phyloP scores from a whole-genome alignment of 2,888 invertebrate genomes.

The Amphimallon solstitiale region DNA sequence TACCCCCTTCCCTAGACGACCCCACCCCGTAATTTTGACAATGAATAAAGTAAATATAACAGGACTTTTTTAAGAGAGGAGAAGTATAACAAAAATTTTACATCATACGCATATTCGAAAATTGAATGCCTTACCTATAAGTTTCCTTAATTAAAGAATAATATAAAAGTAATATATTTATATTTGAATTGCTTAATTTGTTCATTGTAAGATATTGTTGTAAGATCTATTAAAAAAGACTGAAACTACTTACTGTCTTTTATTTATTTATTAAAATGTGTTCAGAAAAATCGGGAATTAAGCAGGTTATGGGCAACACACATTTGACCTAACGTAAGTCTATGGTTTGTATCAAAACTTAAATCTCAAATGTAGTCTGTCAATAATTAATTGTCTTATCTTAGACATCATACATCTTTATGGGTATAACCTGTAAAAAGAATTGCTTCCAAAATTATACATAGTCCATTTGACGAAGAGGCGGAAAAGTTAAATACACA shows the following conservation, averaged over 20 bases:
- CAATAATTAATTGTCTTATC: no score
- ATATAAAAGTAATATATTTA: conserved; percentile 22
- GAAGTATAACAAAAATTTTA: conserved; percentile 47
- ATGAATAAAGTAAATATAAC: conserved; percentile 8
- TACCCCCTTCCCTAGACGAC: no score
- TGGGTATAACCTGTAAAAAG: no score
- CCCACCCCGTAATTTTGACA: no score
- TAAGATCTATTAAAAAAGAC: conserved; percentile 56
- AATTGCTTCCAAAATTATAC: no score
- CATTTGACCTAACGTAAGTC: neutral
- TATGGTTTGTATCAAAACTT: no score
- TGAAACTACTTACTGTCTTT: conserved; percentile 46
- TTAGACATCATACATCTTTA: no score
- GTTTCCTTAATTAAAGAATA: conserved; percentile 13
- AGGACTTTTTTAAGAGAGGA: conserved; percentile 41
- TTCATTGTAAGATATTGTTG: conserved; percentile 55
- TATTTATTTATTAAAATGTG: no score
- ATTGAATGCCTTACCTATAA: conserved; percentile 40
- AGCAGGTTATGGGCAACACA: neutral
- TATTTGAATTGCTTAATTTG: conserved; percentile 39
- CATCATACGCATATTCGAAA: conserved; percentile 51
- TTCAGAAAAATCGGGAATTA: neutral
- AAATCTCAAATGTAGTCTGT: no score
- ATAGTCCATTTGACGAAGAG: no score
- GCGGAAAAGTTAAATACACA: no score